Percentiles rank a stretch among this genome's conserved stretches.
Conservation (phyloP, 2,888 invertebrate species). For the Caenorhabditis sp. region DNA sequence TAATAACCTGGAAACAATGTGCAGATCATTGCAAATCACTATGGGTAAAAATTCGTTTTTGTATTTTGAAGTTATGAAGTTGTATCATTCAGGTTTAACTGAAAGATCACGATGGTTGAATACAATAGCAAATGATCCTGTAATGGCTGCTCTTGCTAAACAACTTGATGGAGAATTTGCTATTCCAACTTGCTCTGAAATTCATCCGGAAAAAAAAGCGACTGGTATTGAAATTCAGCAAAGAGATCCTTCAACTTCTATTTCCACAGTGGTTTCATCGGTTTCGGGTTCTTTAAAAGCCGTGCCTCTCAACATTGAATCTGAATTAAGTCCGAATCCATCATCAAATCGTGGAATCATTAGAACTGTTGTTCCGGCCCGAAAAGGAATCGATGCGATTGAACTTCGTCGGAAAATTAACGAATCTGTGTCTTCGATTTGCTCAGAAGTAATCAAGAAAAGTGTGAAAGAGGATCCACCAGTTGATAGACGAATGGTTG, state of each 20-base stretch:
- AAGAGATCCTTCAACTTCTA: neutral
- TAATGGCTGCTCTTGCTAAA: constrained; percentile 21
- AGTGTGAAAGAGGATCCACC: constrained; percentile 19
- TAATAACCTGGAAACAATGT: constrained; percentile 27
- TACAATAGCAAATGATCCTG: constrained; percentile 38
- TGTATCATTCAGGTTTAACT: constrained; percentile 3
- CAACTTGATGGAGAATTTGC: constrained; percentile 31
- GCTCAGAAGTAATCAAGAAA: constrained; percentile 21
- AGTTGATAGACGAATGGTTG: constrained; percentile 26
- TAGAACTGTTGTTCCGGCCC: constrained; percentile 13
- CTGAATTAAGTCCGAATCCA: neutral
- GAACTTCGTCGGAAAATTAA: constrained; percentile 31
- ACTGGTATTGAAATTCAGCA: neutral
- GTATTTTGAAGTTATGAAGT: neutral
- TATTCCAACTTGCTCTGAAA: neutral
- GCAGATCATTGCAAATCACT: constrained; percentile 30
- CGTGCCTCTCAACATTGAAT: neutral
- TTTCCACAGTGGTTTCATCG: neutral
- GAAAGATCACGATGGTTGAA: constrained; percentile 49
- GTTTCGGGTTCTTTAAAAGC: neutral
- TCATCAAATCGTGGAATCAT: constrained; percentile 5
- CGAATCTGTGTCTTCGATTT: constrained; percentile 15
- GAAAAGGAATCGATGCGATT: constrained; percentile 30
- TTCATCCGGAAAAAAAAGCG: neutral
- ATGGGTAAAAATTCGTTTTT: constrained; percentile 8